Percentiles rank a stretch among this genome's conserved stretches.
Conservation (phyloP, 2,888 invertebrate species). For the Eudasyphora cyanicolor region DNA sequence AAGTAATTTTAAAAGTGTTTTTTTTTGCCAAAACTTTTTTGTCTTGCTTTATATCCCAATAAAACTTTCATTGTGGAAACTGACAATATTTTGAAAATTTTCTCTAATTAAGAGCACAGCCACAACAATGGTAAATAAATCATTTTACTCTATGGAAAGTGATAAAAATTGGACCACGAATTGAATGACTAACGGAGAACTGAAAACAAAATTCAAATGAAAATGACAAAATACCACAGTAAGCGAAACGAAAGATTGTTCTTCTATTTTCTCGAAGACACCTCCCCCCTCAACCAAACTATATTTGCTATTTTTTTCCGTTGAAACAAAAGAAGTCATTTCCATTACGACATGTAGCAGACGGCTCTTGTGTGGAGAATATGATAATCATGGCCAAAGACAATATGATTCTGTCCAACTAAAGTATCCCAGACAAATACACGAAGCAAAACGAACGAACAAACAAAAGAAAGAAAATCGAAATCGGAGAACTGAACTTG, state of each 20-base stretch:
- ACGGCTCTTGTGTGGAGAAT: slow-evolving; percentile 21
- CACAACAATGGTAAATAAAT: background rate
- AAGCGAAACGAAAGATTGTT: slow-evolving; percentile 41
- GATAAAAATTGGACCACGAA: slow-evolving; percentile 37
- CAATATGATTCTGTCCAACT: slow-evolving; percentile 10
- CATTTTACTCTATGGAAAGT: slow-evolving; percentile 48
- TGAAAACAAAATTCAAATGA: slow-evolving; percentile 33
- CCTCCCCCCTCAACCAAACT: background rate
- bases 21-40: too few relatives aligned
- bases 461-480: background rate
- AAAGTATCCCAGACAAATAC: background rate
- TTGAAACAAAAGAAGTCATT: slow-evolving; percentile 24
- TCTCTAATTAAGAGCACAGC: background rate
- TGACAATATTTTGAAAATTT: background rate
- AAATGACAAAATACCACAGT: slow-evolving; percentile 35
- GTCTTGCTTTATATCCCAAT: too few relatives aligned
- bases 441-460: background rate
- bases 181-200: slow-evolving; percentile 41
- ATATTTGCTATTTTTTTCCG: slow-evolving; percentile 46
- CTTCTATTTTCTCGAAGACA: slow-evolving; percentile 30
- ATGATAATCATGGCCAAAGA: slow-evolving; percentile 47
- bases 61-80: background rate
- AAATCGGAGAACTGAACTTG: slow-evolving; percentile 44
- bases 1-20: too few relatives aligned
- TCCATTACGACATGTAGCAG: slow-evolving; percentile 1